Evolutionary conservation across 1,140 invertebrate species (phyloP).

Genomic region (Condylostylus longicornis): DNA sequence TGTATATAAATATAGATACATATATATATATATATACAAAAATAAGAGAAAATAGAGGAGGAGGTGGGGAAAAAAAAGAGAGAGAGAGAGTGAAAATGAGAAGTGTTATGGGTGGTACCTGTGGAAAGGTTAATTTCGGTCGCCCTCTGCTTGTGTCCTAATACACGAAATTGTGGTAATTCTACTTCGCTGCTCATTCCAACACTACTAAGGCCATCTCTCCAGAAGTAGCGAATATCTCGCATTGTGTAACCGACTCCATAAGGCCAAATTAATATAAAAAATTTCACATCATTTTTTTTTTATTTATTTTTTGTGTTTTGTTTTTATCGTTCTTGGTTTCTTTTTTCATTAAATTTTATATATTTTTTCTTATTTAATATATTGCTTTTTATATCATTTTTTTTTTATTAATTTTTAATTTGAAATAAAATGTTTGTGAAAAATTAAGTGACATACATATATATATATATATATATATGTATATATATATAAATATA

Average conservation of each 20-base stretch:
- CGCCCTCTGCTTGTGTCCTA: conserved; percentile 79
- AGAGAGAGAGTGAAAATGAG: conserved; percentile 1
- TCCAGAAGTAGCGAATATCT: conserved; percentile 95
- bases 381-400: neutral
- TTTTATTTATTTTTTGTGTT: conserved; percentile 1
- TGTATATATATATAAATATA: too few species aligned
- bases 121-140: conserved; percentile 84
- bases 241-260: conserved; percentile 92
- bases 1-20: neutral
- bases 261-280: conserved; percentile 40
- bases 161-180: conserved; percentile 86
- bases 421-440: neutral
- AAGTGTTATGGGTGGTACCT: conserved; percentile 50
- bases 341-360: neutral
- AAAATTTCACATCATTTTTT: conserved; percentile 1
- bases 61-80: neutral
- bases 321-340: too few species aligned
- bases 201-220: conserved; percentile 72
- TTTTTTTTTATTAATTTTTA: neutral
- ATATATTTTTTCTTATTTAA: neutral
- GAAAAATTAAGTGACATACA: neutral
- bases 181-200: conserved; percentile 82
- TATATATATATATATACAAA: neutral
- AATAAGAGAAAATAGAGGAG: neutral
- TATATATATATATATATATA: too few species aligned